Percentiles rank a stretch among this genome's conserved stretches.
phyloP scores from a whole-genome alignment of 2,797 vertebrate species.

The Mastacembelus armatus region DNA sequence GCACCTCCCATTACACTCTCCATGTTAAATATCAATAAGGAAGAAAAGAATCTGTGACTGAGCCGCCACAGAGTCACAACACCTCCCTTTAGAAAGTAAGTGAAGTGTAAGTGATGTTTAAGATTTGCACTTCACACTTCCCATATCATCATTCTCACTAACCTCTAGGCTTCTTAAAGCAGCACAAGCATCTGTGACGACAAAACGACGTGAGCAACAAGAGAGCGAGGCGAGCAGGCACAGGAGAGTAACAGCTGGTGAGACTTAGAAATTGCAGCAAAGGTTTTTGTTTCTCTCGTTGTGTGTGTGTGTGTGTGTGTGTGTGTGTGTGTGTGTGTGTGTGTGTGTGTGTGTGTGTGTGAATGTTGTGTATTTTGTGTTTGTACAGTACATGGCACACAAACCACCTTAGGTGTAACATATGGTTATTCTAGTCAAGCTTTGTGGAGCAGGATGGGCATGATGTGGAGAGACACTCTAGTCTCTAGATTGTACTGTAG shows the following conservation, averaged over 20 bases:
- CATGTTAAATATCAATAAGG: slow-evolving; percentile 3
- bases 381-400: slow-evolving; percentile 47
- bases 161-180: slow-evolving; percentile 49
- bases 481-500: slow-evolving; percentile 22
- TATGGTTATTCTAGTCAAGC: slow-evolving; percentile 69
- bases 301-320: slow-evolving; percentile 7
- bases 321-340: slow-evolving; percentile 12
- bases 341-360: slow-evolving; percentile 12
- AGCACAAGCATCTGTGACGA: slow-evolving; percentile 57
- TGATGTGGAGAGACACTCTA: slow-evolving; percentile 42
- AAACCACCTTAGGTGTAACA: slow-evolving; percentile 73
- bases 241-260: slow-evolving; percentile 69
- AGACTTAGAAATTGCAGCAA: slow-evolving; percentile 57
- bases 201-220: slow-evolving; percentile 24
- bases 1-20: not conserved
- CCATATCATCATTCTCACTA: slow-evolving; percentile 37
- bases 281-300: slow-evolving; percentile 33
- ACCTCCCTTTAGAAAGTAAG: slow-evolving; percentile 5
- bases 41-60: not conserved
- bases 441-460: slow-evolving; percentile 53
- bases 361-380: too few relatives aligned
- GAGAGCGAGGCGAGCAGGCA: slow-evolving; percentile 5
- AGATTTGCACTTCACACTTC: slow-evolving; percentile 31
- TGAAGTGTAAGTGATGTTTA: slow-evolving; percentile 15
- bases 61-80: not conserved